Base-by-base conservation (phyloP, 2,888 invertebrate genomes). In the Neoascia interrupta region DNA sequence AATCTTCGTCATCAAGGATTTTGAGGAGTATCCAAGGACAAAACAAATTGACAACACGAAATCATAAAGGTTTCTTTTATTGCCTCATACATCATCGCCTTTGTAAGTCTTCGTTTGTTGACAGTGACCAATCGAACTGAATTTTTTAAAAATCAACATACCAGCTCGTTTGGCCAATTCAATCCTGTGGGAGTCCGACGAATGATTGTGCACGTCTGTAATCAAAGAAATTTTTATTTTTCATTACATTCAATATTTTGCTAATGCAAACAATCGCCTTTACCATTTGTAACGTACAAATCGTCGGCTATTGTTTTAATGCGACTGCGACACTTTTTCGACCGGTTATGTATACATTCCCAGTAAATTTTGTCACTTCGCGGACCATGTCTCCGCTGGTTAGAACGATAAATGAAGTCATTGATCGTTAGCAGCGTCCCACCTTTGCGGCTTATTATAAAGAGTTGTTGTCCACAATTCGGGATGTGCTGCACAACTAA, bases 281-380 rank as follows among this genome's bases (percentile, higher is more conserved):
- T 83, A 88, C 88, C 86, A 82, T 89, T 89, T 15, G 89, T 88
- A 5, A 89, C 86, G 69, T 84, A 87, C 51, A 89, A 84, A 84
- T 87, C 86, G 81, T 89, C 87, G 1, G 87, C 88, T 45, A 88
- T 84, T 6, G 88, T 88, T 82, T 89, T 89, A 18, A 89, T 80
- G 1, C 89, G 87, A 73, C 89, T 88, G 1, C 88, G 86, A 60
- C 89, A 89, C 80, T 88, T 88, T 56, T 84, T 85, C 1, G 87
- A 87, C n/a, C 89, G 86, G 82, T 89, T 89, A 39, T 88, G 87
- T 18, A 89, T 87, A 58, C 89, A 89, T 81, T 89, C 89, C 89
- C 89, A 89, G 45, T 89, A 89, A n/a, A 88, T 84, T 64, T 87
- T 88, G 53, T 89, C 86, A 43, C 83, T 83, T 58, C 84, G 82